A percentile compares a stretch with the other conserved stretches of the same genome.
Evolutionary conservation across 1,140 invertebrate genomes (phyloP).

Genomic region (Protaetia brevitarsis): DNA sequence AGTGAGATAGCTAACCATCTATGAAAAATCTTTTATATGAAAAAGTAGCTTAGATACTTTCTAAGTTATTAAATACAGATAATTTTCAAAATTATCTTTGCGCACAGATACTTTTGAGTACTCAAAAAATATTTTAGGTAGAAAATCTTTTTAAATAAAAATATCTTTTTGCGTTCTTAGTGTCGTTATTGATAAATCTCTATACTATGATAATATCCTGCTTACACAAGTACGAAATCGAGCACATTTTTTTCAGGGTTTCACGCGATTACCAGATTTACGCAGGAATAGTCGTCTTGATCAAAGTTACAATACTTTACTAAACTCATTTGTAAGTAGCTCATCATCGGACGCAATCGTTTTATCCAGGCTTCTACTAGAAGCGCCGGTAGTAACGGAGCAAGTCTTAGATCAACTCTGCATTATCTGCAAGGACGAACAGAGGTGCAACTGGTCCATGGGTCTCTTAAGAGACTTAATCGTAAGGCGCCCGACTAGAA

Average conservation of each 20-base stretch:
- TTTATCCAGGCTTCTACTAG: conserved; percentile 79
- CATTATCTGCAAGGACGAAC: conserved; percentile 70
- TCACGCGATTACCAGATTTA: conserved; percentile 68
- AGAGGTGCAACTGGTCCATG: conserved; percentile 63
- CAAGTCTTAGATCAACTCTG: conserved; percentile 82
- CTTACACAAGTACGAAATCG: too few relatives aligned
- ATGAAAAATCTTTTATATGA: too few relatives aligned
- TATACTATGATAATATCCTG: too few relatives aligned
- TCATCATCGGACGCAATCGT: conserved; percentile 54
- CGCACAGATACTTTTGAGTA: too few relatives aligned
- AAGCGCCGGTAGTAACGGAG: conserved; percentile 89
- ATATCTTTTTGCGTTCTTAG: too few relatives aligned
- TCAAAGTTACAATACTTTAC: conserved; percentile 78
- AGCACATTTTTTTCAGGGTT: conserved; percentile 72
- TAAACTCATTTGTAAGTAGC: conserved; percentile 73
- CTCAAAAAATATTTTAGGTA: too few relatives aligned
- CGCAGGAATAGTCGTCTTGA: conserved; percentile 65
- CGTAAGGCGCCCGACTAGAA: conserved; percentile 72
- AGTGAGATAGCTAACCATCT: too few relatives aligned
- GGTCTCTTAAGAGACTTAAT: conserved; percentile 78
- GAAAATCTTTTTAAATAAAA: too few relatives aligned
- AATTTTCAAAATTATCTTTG: too few relatives aligned
- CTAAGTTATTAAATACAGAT: too few relatives aligned
- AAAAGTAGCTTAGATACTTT: too few relatives aligned
- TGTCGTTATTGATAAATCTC: too few relatives aligned